Evolutionary conservation across 2,888 invertebrate species (phyloP), one percentile per base, ranked within the genome.

Genomic region (Tachina grossa): DNA sequence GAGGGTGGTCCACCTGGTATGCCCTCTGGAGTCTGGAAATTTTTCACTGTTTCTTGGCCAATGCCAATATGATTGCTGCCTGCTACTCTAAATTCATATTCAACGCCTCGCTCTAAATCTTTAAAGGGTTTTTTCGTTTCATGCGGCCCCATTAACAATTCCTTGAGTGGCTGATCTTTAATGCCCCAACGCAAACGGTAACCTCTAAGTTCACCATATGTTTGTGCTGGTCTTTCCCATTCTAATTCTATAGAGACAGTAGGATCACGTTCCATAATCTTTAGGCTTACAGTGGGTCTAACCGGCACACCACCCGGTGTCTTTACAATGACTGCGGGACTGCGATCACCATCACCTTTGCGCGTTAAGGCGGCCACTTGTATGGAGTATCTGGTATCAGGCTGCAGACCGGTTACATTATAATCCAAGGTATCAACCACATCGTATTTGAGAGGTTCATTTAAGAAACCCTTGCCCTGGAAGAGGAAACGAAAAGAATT

Each of bases 21-120:
- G 13, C 98, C 99, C 93, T 99, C 99, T 0, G 99, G 99, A 0
- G 99, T 99, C 76, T 96, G 95, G 93, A 98, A 96, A 89, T 96
- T 96, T 91, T 97, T 97, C 1, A 98, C 96, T 1, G 97, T 96
- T 92, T 99, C 98, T 92, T 98, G 98, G 9, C 99, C 99, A 89
- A 96, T 96, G 76, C 99, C 99, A 75, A 99, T 97, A 88, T 96
- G 95, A 93, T 99, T 99, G 92, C 96, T 96, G 9, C 98, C 99
- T 13, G 98, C 96, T n/a, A 99, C 96, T 87, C 98, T 94, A 92
- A 99, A 98, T 93, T 99, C 99, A 93, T 99, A 99, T 89, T 97
- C 96, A 0, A 98, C 97, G 1, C 99, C 99, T 87, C 97, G 95
- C 93, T 98, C 98, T 68, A 97, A 93, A 91, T 97, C 96, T 88